Evolutionary conservation across 1,140 invertebrate genomes (phyloP), one percentile per base, ranked within the genome.

Genomic region (Drosophila pseudoobscura): DNA sequence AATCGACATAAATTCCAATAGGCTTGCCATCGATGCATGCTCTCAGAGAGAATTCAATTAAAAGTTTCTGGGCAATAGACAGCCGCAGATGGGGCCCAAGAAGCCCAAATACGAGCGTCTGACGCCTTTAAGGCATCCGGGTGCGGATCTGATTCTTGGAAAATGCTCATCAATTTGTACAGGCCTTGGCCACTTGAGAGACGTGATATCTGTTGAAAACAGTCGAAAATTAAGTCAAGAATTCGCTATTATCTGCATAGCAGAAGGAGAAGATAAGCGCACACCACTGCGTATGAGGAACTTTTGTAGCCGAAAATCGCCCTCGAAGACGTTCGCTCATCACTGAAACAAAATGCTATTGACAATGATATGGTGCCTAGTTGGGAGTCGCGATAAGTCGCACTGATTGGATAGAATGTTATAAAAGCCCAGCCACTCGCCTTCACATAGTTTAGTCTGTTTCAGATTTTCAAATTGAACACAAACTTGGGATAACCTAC

Each of bases 1-100:
- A 88, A 88, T 87, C 82, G 82, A 87, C 75, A 82, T 88, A 87
- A 87, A 87, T 87, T 87, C 70, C 78, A 82, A 82, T 88, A 78
- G 82, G 78, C 78, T 78, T 75, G 64, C 64, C 66, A 63, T 77
- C 74, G 65, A 68, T 68, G 52, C 56, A 50, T 24, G 62, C 31
- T 22, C 49, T 53, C 54, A 52, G 64, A 39, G 57, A 60, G 80
- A 78, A 88, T 88, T 87, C 82, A 83, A 87, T 87, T 87, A 87
- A 88, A 87, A 87, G 65, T 87, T 87, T 87, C 26, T 41, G 9
- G 24, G 24, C 39, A 39, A 57, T 51, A 55, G 70, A 65, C 64
- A 75, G 63, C 50, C 64, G 54, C 11, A 65, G 46, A 53, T 56
- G 44, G 49, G 22, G 35, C 41, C 9, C 45, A 64, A 41, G 35